Evolutionary conservation across 1,140 invertebrate genomes (phyloP).

Genomic region (Tigriopus japonicus): DNA sequence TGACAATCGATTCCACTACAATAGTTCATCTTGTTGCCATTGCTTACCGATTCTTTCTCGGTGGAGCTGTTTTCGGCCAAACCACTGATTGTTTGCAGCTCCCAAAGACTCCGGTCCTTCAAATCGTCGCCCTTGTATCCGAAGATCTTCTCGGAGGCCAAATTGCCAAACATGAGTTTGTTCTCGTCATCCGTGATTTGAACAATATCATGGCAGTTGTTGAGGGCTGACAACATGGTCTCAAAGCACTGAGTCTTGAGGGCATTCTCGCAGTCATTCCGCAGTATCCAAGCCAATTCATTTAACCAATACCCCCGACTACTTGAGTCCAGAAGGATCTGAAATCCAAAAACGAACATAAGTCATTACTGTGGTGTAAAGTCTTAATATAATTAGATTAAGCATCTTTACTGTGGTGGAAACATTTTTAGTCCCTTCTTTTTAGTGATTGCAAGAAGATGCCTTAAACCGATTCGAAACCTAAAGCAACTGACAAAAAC

Average conservation of each 20-base stretch:
- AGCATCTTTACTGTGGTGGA: no score
- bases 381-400: no score
- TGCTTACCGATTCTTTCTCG: not conserved
- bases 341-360: constrained; percentile 20
- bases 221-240: constrained; percentile 61
- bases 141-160: constrained; percentile 27
- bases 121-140: constrained; percentile 6
- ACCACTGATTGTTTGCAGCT: not conserved
- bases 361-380: not conserved
- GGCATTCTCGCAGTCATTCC: constrained; percentile 38
- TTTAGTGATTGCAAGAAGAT: no score
- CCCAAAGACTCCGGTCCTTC: not conserved
- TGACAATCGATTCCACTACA: no score
- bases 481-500: no score
- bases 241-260: constrained; percentile 38
- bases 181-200: constrained; percentile 66
- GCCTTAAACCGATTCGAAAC: no score
- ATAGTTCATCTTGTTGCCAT: no score
- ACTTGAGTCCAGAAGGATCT: constrained; percentile 50
- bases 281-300: constrained; percentile 47
- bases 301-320: constrained; percentile 45
- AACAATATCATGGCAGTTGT: constrained; percentile 61
- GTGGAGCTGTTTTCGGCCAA: not conserved
- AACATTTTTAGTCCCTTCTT: no score
- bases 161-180: constrained; percentile 39